Evolutionary conservation across 1,140 invertebrate genomes (phyloP).

Genomic region (Euborellia annulipes): DNA sequence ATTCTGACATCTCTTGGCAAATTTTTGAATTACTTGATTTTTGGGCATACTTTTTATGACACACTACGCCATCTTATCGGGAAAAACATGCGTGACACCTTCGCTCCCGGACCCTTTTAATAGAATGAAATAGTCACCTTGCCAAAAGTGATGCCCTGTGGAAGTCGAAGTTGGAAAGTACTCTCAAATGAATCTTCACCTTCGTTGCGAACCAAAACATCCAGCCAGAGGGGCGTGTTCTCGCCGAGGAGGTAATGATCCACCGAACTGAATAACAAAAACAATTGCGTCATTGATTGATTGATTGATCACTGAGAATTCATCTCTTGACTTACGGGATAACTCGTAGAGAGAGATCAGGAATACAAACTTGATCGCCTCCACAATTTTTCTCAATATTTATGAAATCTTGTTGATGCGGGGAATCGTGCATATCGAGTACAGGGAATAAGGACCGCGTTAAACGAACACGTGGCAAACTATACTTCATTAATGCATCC

Average conservation of each 20-base stretch:
- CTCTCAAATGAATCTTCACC: slow-evolving; percentile 84
- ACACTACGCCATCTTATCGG: no score
- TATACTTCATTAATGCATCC: slow-evolving; percentile 74
- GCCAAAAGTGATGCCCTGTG: slow-evolving; percentile 54
- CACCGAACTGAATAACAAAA: slow-evolving; percentile 37
- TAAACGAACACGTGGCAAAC: slow-evolving; percentile 30
- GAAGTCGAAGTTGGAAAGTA: slow-evolving; percentile 59
- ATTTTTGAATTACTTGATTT: no score
- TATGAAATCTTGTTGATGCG: slow-evolving; percentile 48
- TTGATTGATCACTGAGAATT: no score
- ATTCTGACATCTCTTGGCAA: no score
- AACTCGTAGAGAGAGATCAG: slow-evolving; percentile 56
- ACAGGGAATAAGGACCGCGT: slow-evolving; percentile 42
- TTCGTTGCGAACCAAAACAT: slow-evolving; percentile 60
- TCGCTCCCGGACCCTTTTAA: no score
- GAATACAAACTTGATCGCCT: slow-evolving; percentile 78
- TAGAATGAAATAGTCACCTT: no score
- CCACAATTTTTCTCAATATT: slow-evolving; percentile 90
- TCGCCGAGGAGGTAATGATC: slow-evolving; percentile 66
- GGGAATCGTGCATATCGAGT: slow-evolving; percentile 49
- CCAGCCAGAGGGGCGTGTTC: slow-evolving; percentile 52
- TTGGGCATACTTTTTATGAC: no score
- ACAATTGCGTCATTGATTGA: no score
- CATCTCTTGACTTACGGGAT: slow-evolving; percentile 51
- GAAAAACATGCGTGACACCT: no score